phyloP scores from a whole-genome alignment of 64 coral and sea anemone genomes.

The Cladopsammia gracilis region DNA sequence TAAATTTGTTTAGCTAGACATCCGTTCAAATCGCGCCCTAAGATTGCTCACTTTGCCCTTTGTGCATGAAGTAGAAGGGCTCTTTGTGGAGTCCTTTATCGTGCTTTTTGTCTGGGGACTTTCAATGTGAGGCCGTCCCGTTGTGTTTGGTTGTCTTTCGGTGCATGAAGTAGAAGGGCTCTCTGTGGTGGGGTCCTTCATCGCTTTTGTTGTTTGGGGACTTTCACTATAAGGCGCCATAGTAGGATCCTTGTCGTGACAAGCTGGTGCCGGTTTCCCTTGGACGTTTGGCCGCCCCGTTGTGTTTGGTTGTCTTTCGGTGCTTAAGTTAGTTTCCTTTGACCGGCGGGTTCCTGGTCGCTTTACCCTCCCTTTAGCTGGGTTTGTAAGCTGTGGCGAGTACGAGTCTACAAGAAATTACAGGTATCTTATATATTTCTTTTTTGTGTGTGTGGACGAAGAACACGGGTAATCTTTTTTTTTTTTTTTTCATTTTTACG shows the following conservation, averaged over 20 bases:
- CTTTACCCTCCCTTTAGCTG: neutral
- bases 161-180: neutral
- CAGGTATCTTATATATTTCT: neutral
- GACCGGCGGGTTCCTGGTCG: neutral
- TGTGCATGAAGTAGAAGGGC: neutral
- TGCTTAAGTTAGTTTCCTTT: neutral
- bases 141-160: neutral
- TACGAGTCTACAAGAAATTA: neutral
- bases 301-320: neutral
- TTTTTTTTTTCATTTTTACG: too few relatives aligned
- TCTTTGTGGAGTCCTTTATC: neutral
- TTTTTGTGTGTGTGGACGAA: too few relatives aligned
- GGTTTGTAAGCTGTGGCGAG: neutral
- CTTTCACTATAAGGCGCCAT: neutral
- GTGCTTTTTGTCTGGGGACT: neutral
- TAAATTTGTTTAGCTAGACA: neutral
- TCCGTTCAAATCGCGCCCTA: constrained; percentile 12
- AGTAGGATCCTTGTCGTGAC: neutral
- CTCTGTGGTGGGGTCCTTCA: neutral
- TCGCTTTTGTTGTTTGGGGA: neutral
- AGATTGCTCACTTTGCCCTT: constrained; percentile 5
- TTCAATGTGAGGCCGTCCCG: too few relatives aligned
- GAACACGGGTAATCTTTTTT: too few relatives aligned
- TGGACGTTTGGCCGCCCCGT: too few relatives aligned
- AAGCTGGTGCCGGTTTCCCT: neutral